Percentiles rank a stretch among this genome's conserved stretches.
phyloP scores from a whole-genome alignment of 2,797 vertebrate species.

The Xiphorhynchus erythropygius region DNA sequence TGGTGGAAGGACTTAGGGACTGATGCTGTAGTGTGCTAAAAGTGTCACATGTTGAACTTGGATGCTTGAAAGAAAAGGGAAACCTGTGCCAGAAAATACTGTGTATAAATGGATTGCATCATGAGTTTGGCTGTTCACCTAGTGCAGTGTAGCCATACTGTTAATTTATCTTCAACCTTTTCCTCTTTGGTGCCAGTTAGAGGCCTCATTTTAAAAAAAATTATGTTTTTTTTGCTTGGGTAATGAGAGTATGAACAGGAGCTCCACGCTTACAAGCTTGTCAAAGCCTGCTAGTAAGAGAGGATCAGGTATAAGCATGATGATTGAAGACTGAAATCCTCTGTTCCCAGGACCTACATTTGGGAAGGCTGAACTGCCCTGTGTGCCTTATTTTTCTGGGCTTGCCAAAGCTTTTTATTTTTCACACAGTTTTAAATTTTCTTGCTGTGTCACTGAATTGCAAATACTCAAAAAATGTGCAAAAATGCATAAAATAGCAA shows the following conservation, averaged over 20 bases:
- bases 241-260: not conserved
- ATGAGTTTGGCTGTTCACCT: not conserved
- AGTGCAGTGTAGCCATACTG: not conserved
- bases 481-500: not conserved
- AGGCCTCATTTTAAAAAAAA: not conserved
- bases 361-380: not conserved
- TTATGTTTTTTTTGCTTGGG: not conserved
- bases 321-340: not conserved
- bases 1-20: not conserved
- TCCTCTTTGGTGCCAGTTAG: not conserved
- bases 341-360: not conserved
- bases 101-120: not conserved
- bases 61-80: not conserved
- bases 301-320: not conserved
- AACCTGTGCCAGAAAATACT: not conserved
- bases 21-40: not conserved
- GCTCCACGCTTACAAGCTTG: not conserved
- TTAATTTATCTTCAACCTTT: not conserved
- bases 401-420: not conserved
- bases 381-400: not conserved
- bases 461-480: not conserved
- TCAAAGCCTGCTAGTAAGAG: not conserved
- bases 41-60: not conserved
- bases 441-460: not conserved
- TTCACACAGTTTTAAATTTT: not conserved